Conservation (phyloP, 23 tunicate species). For the Oikopleura dioica region DNA sequence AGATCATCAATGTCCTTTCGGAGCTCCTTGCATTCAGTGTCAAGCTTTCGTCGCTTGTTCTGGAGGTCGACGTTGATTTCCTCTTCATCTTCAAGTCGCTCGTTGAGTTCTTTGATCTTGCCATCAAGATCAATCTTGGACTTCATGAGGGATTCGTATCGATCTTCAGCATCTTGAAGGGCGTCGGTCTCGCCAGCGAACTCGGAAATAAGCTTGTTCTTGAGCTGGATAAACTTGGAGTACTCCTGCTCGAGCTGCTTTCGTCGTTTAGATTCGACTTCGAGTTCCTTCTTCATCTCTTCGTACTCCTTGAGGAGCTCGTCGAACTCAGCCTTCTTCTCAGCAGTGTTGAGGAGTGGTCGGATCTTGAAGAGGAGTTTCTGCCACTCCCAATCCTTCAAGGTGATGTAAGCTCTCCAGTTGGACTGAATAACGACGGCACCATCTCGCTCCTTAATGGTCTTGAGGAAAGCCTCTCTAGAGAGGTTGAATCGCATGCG, state of each 20-base stretch:
- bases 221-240: conserved; percentile 45
- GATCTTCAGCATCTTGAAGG: conserved; percentile 83
- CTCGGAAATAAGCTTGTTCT: conserved; percentile 47
- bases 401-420: conserved; percentile 57
- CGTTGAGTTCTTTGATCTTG: conserved; percentile 50
- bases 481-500: neutral
- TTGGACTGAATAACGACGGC: conserved; percentile 45
- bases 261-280: conserved; percentile 46
- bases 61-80: conserved; percentile 42
- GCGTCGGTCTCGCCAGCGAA: conserved; percentile 32
- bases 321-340: conserved; percentile 68
- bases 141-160: conserved; percentile 75
- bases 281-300: conserved; percentile 46
- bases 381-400: conserved; percentile 97
- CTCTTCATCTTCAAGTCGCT: conserved; percentile 87
- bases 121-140: conserved; percentile 58
- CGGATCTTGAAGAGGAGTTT: conserved; percentile 78
- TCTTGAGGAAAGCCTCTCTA: neutral
- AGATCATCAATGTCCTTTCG: conserved; percentile 56
- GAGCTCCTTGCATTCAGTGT: conserved; percentile 2
- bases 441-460: neutral
- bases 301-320: conserved; percentile 34
- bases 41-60: neutral
- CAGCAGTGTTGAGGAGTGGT: conserved; percentile 76
- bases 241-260: conserved; percentile 69